Percentiles rank a stretch among this genome's conserved stretches.
These are phyloP conservation scores for Eucidaris tribuloides DNA, from an alignment of 35 echinoderm and acorn worm species.

Conservation along the genomic window DNA sequence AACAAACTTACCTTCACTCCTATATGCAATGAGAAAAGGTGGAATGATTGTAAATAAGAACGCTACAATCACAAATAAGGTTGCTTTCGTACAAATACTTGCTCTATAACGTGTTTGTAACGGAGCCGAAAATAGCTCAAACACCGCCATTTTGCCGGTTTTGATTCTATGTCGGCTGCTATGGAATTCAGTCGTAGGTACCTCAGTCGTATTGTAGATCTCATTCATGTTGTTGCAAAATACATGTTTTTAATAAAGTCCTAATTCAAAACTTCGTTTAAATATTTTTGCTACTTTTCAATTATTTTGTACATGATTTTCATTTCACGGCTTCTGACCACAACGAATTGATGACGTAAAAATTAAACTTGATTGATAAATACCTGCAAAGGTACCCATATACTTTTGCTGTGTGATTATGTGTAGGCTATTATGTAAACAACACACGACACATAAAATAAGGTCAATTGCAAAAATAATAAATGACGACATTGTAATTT, in stretches of 20 bases:
- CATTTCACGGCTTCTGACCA: neutral
- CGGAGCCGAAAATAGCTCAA: constrained; percentile 47
- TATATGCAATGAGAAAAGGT: constrained; percentile 62
- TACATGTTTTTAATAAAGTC: neutral
- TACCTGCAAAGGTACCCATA: neutral
- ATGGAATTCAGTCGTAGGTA: neutral
- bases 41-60: constrained; percentile 57
- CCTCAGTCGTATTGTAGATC: neutral
- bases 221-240: neutral
- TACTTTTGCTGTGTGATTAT: no score
- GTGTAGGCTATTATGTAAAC: no score
- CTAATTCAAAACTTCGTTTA: neutral
- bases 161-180: constrained; percentile 27
- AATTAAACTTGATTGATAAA: constrained; percentile 3
- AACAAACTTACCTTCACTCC: constrained; percentile 75
- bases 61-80: constrained; percentile 41
- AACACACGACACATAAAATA: no score
- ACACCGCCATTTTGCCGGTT: constrained; percentile 63
- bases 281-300: neutral
- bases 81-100: constrained; percentile 62
- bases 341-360: neutral
- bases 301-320: neutral
- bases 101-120: constrained; percentile 54
- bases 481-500: no score
- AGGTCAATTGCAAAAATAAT: no score